Percentiles rank a stretch among this genome's conserved stretches.
These are phyloP conservation scores for Eulithis prunata DNA, from an alignment of 2,888 invertebrate species.

Conservation along the genomic window DNA sequence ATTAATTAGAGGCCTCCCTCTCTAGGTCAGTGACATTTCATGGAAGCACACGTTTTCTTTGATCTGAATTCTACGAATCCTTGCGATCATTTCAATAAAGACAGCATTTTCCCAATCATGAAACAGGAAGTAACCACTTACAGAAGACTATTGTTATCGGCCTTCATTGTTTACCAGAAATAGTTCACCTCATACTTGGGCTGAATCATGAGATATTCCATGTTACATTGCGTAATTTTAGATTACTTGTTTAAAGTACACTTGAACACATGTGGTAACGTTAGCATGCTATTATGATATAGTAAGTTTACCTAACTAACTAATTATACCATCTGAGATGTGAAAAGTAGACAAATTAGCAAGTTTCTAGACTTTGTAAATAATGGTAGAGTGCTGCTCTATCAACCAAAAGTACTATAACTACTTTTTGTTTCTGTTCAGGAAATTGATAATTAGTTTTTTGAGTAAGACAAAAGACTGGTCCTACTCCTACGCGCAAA, in stretches of 20 bases:
- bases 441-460: no score
- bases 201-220: conserved; percentile 36
- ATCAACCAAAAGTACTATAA: no score
- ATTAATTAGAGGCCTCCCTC: background rate
- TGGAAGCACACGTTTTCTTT: no score
- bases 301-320: conserved; percentile 1
- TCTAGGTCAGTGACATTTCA: no score
- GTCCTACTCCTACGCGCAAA: no score
- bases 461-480: no score
- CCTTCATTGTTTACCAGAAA: conserved; percentile 27
- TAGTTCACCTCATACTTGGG: conserved; percentile 28
- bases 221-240: conserved; percentile 35
- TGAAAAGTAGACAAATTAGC: background rate
- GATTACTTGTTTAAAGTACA: conserved; percentile 28
- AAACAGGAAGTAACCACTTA: conserved; percentile 21
- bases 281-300: conserved; percentile 23
- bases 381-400: no score
- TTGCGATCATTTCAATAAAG: background rate
- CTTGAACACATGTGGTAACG: conserved; percentile 29
- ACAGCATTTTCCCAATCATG: conserved; percentile 9
- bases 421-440: no score
- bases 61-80: background rate
- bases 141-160: conserved; percentile 23
- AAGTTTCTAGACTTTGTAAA: no score
- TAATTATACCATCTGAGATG: background rate